These are phyloP conservation scores for Melitaea athalia DNA, from an alignment of 2,888 invertebrate genomes.

Conservation along the genomic window DNA sequence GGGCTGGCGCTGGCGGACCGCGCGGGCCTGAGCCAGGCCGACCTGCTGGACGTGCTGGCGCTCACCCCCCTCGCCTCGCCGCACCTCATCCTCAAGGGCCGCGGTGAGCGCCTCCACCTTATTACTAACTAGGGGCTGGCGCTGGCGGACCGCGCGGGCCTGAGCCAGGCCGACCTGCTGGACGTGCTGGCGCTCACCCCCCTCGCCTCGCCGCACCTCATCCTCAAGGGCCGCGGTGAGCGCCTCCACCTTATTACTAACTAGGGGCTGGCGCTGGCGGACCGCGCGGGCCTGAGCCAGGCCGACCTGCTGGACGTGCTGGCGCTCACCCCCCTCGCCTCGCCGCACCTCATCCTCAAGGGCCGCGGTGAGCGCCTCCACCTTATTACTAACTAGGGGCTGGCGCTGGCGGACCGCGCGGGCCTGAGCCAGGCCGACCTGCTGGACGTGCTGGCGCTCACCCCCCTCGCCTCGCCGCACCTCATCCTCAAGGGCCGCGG, in stretches of 20 bases:
- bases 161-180: constrained; percentile 79
- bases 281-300: constrained; percentile 67
- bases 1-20: no score
- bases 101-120: no score
- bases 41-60: constrained; percentile 90
- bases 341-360: constrained; percentile 11
- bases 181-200: constrained; percentile 93
- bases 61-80: constrained; percentile 92
- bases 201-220: constrained; percentile 90
- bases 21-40: not conserved
- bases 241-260: no score
- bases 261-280: no score
- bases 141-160: not conserved
- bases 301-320: constrained; percentile 12
- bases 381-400: no score
- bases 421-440: constrained; percentile 86
- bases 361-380: constrained; percentile 11
- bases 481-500: constrained; percentile 88
- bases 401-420: not conserved
- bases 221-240: constrained; percentile 75
- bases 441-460: constrained; percentile 92
- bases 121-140: no score
- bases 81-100: constrained; percentile 83
- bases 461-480: constrained; percentile 90
- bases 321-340: constrained; percentile 11